Evolutionary conservation across 2,113 vertebrate genomes (phyloP), one percentile per base, ranked within the genome.

Genomic region (Poecilia latipinna): DNA sequence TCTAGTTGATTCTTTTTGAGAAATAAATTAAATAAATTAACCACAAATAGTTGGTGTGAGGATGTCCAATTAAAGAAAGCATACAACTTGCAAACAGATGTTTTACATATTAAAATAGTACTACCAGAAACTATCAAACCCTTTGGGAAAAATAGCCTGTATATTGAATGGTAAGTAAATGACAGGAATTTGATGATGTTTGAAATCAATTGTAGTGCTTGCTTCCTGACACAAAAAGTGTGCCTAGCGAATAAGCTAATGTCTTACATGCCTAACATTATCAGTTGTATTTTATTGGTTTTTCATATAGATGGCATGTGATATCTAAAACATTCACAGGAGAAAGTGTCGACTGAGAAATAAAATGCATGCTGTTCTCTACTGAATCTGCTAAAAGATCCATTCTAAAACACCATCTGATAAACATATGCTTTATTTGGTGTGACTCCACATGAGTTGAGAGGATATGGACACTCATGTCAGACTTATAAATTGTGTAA

Each of bases 151-250:
- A 62, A 19, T 48, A 19, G 17, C 4, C 5, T 19, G 17, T 17
- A 77, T 48, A 68, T 19, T 35, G 51, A 69, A 51, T 48, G 74
- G 67, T 82, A 74, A 72, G 79, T 78, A 26, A 37, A 37, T 69
- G 51, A 71, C 26, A 72, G 32, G 62, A 31, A 77, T 82, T 85
- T 82, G 51, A 77, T 87, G 87, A 77, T n/a, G 37, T 80, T 85
- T 79, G 37, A 78, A 85, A 86, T 78, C n/a, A 83, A 29, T 62
- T 70, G 69, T 80, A 80, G 65, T 73, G 39, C 57, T 19, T 68
- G 48, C 28, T 75, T 74, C 51, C 68, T n/a, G 10, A 26, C 60
- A 84, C 74, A 82, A 48, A 24, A 31, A 77, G 82, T 78, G 17
- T 48, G 5, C 5, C 44, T 77, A 74, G 72, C 72, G 86, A 68